phyloP scores from a whole-genome alignment of 1,140 invertebrate species.

The Anadara kagoshimensis region DNA sequence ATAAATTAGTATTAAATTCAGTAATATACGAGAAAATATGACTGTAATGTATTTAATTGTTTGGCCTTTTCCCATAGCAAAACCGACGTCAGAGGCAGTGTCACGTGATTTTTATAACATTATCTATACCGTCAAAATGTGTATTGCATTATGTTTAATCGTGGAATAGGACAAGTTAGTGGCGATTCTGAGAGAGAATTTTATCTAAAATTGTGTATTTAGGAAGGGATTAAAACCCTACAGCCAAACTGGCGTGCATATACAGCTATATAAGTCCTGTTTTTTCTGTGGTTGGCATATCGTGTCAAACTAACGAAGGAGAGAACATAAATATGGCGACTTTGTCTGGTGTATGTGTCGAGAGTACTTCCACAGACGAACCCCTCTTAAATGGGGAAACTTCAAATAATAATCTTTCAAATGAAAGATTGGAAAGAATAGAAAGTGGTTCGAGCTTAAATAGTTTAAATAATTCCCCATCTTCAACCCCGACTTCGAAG shows the following conservation, averaged over 20 bases:
- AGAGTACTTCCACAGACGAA: slow-evolving; percentile 20
- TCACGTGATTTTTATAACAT: too few species aligned
- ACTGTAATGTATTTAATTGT: too few species aligned
- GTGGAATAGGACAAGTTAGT: too few species aligned
- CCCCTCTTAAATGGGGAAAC: slow-evolving; percentile 6
- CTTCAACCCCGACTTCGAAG: neutral
- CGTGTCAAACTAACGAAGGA: slow-evolving; percentile 22
- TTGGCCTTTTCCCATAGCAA: too few species aligned
- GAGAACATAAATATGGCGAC: slow-evolving; percentile 38
- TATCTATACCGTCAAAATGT: too few species aligned
- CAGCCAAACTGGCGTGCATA: slow-evolving; percentile 44
- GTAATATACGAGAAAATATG: too few species aligned
- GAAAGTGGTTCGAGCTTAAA: slow-evolving; percentile 30
- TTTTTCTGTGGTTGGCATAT: slow-evolving; percentile 20
- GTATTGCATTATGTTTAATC: too few species aligned
- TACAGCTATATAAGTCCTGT: slow-evolving; percentile 39
- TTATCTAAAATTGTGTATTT: too few species aligned
- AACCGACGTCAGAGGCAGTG: too few species aligned
- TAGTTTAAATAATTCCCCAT: slow-evolving; percentile 21
- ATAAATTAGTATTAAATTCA: too few species aligned
- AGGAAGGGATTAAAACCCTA: neutral
- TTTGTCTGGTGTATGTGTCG: slow-evolving; percentile 18
- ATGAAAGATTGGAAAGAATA: slow-evolving; percentile 27
- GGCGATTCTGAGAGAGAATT: too few species aligned
- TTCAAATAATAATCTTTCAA: slow-evolving; percentile 11